phyloP scores from a whole-genome alignment of 2,888 invertebrate genomes.

The Bimastos eiseni region DNA sequence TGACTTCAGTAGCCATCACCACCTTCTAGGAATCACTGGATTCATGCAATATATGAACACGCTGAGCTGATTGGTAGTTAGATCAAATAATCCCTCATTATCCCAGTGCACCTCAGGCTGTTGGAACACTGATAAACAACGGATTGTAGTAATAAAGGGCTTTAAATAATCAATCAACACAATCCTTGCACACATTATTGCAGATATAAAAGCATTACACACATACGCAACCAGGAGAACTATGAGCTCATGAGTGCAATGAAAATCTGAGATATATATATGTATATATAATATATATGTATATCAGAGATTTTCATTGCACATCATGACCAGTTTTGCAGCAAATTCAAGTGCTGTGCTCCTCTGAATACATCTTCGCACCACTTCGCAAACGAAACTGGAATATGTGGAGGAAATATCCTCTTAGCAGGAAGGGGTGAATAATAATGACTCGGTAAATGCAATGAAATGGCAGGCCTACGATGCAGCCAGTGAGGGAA shows the following conservation, averaged over 20 bases:
- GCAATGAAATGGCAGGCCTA: background rate
- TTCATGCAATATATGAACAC: background rate
- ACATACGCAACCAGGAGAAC: background rate
- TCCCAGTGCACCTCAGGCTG: background rate
- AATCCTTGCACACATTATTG: background rate
- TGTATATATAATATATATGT: too few relatives aligned
- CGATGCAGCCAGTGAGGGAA: background rate
- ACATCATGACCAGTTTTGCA: too few relatives aligned
- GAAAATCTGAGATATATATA: too few relatives aligned
- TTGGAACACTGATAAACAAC: background rate
- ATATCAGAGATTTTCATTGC: too few relatives aligned
- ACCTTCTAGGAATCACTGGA: background rate
- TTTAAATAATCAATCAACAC: background rate
- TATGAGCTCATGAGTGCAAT: background rate
- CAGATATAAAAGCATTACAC: background rate
- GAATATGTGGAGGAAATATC: background rate
- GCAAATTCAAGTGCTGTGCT: constrained; percentile 53
- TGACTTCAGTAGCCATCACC: background rate
- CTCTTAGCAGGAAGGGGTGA: too few relatives aligned
- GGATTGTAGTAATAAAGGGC: constrained; percentile 13
- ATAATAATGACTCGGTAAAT: background rate
- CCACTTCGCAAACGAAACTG: background rate
- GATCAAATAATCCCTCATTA: background rate
- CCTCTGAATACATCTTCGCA: constrained; percentile 69
- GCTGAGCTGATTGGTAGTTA: background rate